A percentile compares a stretch with the other conserved stretches of the same genome.
Evolutionary conservation across 2,888 invertebrate species (phyloP).

Genomic region (Hemithea aestivaria): DNA sequence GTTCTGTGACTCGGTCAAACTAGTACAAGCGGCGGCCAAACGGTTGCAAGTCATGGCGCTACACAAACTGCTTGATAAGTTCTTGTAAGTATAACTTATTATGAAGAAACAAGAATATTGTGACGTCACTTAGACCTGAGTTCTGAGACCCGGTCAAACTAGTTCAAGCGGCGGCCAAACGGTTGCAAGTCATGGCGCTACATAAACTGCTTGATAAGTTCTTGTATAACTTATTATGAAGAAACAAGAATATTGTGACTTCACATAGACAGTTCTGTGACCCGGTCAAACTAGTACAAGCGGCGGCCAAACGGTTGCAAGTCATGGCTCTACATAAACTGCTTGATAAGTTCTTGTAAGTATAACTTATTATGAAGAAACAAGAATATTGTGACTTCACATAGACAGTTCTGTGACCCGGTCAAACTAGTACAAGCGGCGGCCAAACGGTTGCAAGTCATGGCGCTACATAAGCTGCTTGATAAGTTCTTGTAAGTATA

Average conservation of each 20-base stretch:
- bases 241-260: no score
- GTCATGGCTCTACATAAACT: conserved; percentile 71
- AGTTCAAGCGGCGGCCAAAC: conserved; percentile 77
- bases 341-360: conserved; percentile 71
- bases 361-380: conserved; percentile 6
- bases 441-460: conserved; percentile 75
- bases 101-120: no score
- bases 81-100: conserved; percentile 48
- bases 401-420: conserved; percentile 68
- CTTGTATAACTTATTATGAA: conserved; percentile 36
- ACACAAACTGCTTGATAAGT: conserved; percentile 73
- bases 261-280: conserved; percentile 59
- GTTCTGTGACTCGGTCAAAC: conserved; percentile 75
- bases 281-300: conserved; percentile 78
- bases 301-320: conserved; percentile 75
- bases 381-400: no score
- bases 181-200: conserved; percentile 70
- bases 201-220: conserved; percentile 74
- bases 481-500: conserved; percentile 67
- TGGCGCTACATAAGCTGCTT: conserved; percentile 69
- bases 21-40: conserved; percentile 78
- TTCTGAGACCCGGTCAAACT: conserved; percentile 76
- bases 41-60: conserved; percentile 71
- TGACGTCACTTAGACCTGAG: conserved; percentile 40
- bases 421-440: conserved; percentile 77